Evolutionary conservation across 2,113 vertebrate genomes (phyloP).

Genomic region (Spea multiplicata): DNA sequence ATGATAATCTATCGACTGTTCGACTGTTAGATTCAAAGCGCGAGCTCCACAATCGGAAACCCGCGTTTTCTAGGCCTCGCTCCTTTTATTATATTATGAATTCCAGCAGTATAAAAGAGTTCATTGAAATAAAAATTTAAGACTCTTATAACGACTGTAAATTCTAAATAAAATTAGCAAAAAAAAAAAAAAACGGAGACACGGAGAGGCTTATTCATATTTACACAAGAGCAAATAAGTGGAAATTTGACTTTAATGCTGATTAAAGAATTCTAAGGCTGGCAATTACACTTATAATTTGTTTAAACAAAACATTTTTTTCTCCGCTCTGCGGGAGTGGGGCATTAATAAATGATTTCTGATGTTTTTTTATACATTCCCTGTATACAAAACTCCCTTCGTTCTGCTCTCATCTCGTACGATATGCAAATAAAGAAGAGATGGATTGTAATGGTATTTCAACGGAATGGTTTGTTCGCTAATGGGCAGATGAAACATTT

Average conservation of each 20-base stretch:
- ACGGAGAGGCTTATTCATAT: neutral
- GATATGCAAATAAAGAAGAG: slow-evolving; percentile 29
- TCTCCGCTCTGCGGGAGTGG: neutral
- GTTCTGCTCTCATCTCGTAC: neutral
- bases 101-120: no score
- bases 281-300: slow-evolving; percentile 41
- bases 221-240: slow-evolving; percentile 16
- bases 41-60: no score
- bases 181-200: neutral
- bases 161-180: slow-evolving; percentile 1
- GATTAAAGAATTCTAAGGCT: slow-evolving; percentile 29
- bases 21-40: no score
- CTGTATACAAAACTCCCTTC: neutral
- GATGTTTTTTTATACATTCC: slow-evolving; percentile 11
- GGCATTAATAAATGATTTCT: slow-evolving; percentile 5
- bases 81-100: no score
- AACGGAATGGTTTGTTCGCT: neutral
- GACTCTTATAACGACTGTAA: neutral
- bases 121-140: no score
- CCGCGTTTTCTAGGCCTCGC: no score
- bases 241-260: slow-evolving; percentile 5
- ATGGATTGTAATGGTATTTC: slow-evolving; percentile 17
- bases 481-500: slow-evolving; percentile 31
- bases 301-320: slow-evolving; percentile 37
- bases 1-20: no score